phyloP scores from a whole-genome alignment of 2,888 invertebrate species.

The Physocephala rufipes region DNA sequence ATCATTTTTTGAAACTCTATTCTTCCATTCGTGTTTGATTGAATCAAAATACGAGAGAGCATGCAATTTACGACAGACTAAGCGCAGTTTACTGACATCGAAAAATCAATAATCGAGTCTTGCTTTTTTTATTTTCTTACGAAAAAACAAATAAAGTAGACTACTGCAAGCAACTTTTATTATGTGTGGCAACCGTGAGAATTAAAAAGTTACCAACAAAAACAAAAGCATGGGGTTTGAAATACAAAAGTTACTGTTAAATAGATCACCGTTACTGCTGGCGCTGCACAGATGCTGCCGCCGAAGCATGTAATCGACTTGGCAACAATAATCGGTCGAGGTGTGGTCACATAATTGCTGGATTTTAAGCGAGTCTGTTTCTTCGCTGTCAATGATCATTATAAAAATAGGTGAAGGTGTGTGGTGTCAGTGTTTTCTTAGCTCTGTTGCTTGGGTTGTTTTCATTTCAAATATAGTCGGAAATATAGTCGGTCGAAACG shows the following conservation, averaged over 20 bases:
- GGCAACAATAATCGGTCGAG: slow-evolving; percentile 47
- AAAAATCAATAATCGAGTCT: background rate
- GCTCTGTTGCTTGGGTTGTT: background rate
- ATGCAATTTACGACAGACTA: background rate
- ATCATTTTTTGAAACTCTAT: no score
- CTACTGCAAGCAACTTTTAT: background rate
- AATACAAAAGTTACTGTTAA: slow-evolving; percentile 16
- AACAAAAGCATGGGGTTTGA: slow-evolving; percentile 21
- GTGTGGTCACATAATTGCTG: slow-evolving; percentile 59
- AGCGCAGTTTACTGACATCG: background rate
- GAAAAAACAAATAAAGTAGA: background rate
- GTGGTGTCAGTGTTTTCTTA: background rate
- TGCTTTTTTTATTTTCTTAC: slow-evolving; percentile 2
- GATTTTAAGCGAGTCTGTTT: slow-evolving; percentile 61
- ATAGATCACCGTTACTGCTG: background rate
- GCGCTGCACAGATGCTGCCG: background rate
- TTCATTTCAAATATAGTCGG: background rate
- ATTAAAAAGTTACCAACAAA: background rate
- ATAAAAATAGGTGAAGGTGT: background rate
- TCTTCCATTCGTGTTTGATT: no score
- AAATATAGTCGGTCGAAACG: background rate
- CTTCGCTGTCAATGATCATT: slow-evolving; percentile 45
- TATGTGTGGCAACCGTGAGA: background rate
- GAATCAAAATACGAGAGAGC: no score
- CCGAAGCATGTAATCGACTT: background rate